Evolutionary conservation across 2,888 invertebrate species (phyloP), one percentile per base, ranked within the genome.

Genomic region (Graphium colonna): DNA sequence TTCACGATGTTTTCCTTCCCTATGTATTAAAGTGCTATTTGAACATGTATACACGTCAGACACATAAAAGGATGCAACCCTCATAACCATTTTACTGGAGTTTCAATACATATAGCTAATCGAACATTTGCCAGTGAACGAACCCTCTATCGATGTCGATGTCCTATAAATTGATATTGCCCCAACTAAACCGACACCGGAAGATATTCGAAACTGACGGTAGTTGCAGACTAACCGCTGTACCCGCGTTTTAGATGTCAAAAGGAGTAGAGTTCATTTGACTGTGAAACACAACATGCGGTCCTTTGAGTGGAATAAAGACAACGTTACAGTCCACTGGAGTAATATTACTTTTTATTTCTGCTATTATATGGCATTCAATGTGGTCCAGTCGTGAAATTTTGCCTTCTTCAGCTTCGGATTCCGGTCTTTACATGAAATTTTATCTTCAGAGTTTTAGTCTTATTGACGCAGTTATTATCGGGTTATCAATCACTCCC

Each of bases 141-240:
- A 72, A 70, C 75, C 62, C 58, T 51, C 55, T 59, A 61, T 58
- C 48, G 64, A 60, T 61, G 70, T 64, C 68, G 67, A 59, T 65
- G 69, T 59, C 65, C 68, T 66, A 62, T 67, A 71, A 73, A 74
- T 73, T 68, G 71, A 66, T 64, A 57, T 60, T 46, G 53, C 49
- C 55, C 49, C 39, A 53, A 56, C 59, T 52, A 60, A 57, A 62
- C 58, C 60, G 62, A 51, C 56, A 51, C 61, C 68, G 71, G 73
- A 73, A 73, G 69, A 60, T 69, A 66, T 67, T 60, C 47, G 44
- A 55, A 51, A 41, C 45, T 54, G 51, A 46, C 31, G 44, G 4
- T 38, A 45, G 26, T 47, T 31, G 38, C 33, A 43, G 33, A 50
- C 40, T 44, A 49, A 51, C 33, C 43, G 31, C 16, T n/a, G n/a